phyloP scores from a whole-genome alignment of 2,797 vertebrate species.

The Arnoldichthys spilopterus region DNA sequence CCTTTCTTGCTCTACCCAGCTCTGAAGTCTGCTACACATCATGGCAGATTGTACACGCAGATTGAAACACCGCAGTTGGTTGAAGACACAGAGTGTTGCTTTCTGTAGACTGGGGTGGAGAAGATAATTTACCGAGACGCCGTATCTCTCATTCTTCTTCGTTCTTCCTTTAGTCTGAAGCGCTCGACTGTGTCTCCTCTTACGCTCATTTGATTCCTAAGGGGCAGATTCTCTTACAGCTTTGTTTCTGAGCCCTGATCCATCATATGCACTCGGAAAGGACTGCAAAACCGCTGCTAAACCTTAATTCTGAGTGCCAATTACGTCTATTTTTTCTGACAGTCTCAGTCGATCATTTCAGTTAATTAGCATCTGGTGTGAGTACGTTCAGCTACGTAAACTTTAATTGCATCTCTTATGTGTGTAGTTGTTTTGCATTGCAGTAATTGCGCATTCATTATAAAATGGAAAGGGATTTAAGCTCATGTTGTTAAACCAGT shows the following conservation, averaged over 20 bases:
- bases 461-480: not conserved
- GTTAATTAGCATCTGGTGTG: conserved; percentile 8
- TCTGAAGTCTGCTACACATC: not conserved
- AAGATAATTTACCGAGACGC: not conserved
- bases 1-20: not conserved
- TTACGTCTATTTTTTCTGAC: conserved; percentile 2
- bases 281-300: not conserved
- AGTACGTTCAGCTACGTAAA: not conserved
- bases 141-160: not conserved
- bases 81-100: not conserved
- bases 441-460: conserved; percentile 6
- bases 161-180: not conserved
- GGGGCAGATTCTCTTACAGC: not conserved
- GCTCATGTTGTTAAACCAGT: conserved; percentile 23
- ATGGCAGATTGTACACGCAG: conserved; percentile 1
- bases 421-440: not conserved
- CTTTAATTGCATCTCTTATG: conserved; percentile 8
- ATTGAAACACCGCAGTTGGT: conserved; percentile 7
- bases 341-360: conserved; percentile 8
- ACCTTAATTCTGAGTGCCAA: not conserved
- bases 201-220: conserved; percentile 2
- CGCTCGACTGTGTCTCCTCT: not conserved
- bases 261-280: not conserved
- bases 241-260: not conserved
- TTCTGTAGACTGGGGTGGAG: not conserved